Conservation (phyloP, 2,888 invertebrate species). For the Tiphia femorata region DNA sequence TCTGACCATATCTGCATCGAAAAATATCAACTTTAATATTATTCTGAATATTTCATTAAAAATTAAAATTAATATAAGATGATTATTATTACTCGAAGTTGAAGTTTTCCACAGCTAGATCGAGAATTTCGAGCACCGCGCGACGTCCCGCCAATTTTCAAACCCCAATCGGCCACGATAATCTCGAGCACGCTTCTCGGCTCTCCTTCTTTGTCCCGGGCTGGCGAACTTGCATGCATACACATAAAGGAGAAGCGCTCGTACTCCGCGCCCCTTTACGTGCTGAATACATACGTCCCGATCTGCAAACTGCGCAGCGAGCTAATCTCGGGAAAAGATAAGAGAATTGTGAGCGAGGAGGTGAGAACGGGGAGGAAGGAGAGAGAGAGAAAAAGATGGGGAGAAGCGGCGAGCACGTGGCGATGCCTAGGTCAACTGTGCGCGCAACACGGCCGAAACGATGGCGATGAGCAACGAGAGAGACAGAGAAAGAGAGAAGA, state of each 20-base stretch:
- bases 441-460: conserved; percentile 38
- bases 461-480: conserved; percentile 21
- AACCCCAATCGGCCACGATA: too few relatives aligned
- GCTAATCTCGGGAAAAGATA: conserved; percentile 53
- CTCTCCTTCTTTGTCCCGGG: too few relatives aligned
- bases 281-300: conserved; percentile 19
- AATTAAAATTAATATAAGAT: too few relatives aligned
- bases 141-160: too few relatives aligned
- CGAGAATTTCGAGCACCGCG: too few relatives aligned
- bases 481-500: conserved; percentile 5
- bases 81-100: too few relatives aligned
- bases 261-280: background rate
- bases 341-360: conserved; percentile 44
- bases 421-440: conserved; percentile 52
- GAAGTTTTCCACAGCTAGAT: too few relatives aligned
- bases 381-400: conserved; percentile 14
- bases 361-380: conserved; percentile 11
- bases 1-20: too few relatives aligned
- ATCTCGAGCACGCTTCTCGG: too few relatives aligned
- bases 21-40: too few relatives aligned
- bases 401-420: conserved; percentile 53
- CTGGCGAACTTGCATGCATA: too few relatives aligned
- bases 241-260: background rate
- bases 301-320: conserved; percentile 56
- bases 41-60: too few relatives aligned